Evolutionary conservation across 2,113 vertebrate species (phyloP), one percentile per base, ranked within the genome.

Genomic region (Myxocyprinus asiaticus): DNA sequence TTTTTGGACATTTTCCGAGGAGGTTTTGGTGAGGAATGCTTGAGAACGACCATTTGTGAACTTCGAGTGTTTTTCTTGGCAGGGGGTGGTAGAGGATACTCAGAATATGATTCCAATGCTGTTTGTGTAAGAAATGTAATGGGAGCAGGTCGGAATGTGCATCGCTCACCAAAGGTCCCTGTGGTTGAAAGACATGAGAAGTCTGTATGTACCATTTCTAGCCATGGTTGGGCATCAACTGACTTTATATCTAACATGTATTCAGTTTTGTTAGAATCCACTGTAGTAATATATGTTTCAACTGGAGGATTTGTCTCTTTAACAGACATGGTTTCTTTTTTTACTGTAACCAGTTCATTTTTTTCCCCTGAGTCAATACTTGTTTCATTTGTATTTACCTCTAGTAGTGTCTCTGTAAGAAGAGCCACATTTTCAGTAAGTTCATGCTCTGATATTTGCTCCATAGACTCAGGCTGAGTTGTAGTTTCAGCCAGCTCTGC

Each of bases 1-100:
- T 94, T 94, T 65, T 89, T 85, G 15, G 92, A 93, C 92, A 93
- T 93, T 86, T 92, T 91, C 17, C 92, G 88, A 6, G 93, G 92
- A 1, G 92, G 92, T 82, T 92, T 93, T 4, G 92, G 93, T 7
- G 92, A 94, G 3, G 90, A 90, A 82, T 92, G 91, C 83, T 93
- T 93, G 71, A 93, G 92, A 81, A 93, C 90, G 80, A 92, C 92
- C 92, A 93, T 93, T 81, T 91, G 89, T 80, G 90, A 89, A 7
- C 89, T 88, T 83, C 92, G 90, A 4, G 87, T 92, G 68, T 87
- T 90, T 84, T 89, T 83, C 82, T 94, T 93, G 73, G 79, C 85
- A 5, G 87, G 78, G 14, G 89, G 81, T 61, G 88, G 70, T 55
- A 88, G 86, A 51, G 89, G 88, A 87, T 87, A 91, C 74, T 92